phyloP scores from a whole-genome alignment of 2,113 vertebrate species.

The Shinisaurus crocodilurus region DNA sequence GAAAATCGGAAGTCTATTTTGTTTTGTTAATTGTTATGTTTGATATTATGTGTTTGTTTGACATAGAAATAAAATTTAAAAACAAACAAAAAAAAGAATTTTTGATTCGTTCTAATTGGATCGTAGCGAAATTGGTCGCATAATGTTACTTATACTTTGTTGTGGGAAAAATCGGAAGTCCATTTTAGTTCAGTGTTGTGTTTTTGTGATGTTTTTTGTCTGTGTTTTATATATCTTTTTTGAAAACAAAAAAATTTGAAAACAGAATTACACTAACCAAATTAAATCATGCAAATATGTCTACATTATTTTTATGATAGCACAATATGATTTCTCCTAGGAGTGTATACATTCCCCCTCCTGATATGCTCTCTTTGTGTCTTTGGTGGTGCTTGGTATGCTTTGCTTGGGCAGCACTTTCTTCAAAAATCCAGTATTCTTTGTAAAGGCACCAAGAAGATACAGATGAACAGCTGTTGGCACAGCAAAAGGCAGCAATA shows the following conservation, averaged over 20 bases:
- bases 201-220: no score
- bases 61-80: no score
- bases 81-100: no score
- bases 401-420: not conserved
- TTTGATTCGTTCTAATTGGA: no score
- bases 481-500: not conserved
- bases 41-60: no score
- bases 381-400: not conserved
- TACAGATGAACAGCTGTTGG: conserved; percentile 3
- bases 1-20: no score
- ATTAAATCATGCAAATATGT: not conserved
- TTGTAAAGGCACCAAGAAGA: not conserved
- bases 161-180: no score
- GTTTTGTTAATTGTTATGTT: no score
- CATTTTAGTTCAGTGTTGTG: no score
- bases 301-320: not conserved
- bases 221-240: not conserved
- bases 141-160: no score
- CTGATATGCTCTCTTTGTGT: not conserved
- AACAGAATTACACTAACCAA: not conserved
- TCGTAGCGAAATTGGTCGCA: no score
- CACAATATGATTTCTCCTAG: not conserved
- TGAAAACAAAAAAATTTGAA: not conserved
- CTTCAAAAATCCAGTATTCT: not conserved
- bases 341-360: not conserved